Evolutionary conservation across 2,888 invertebrate species (phyloP), one percentile per base, ranked within the genome.

Genomic region (Ochropleura plecta): DNA sequence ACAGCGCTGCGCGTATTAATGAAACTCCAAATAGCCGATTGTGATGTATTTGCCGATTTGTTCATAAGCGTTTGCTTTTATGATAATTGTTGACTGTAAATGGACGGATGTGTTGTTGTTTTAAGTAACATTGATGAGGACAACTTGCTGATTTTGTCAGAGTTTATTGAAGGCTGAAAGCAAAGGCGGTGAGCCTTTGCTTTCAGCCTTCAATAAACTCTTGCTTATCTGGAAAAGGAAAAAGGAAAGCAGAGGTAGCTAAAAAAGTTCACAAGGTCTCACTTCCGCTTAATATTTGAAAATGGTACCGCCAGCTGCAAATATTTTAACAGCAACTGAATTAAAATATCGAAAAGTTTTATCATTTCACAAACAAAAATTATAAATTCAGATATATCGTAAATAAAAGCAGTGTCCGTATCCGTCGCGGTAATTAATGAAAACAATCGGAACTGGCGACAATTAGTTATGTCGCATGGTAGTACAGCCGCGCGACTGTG

Each of bases 1-100:
- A 86, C 74, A 73, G 64, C 46, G 69, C 64, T 53, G 64, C 44
- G 59, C 75, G 66, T 82, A 85, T 63, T 75, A 80, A 78, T 71
- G 76, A 85, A 79, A 82, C 79, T 72, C 77, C 73, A 18, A 64
- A 70, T 53, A 55, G 53, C n/a, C 63, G 60, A 76, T 76, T 73
- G 79, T 78, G 78, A 86, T 78, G 70, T 84, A 83, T 88, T 86
- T 77, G 67, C 73, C 72, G 72, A 83, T 73, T 82, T 82, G 79
- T 77, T 84, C 77, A 77, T 80, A 80, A 86, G 49, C 78, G 72
- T 86, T 78, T 78, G 82, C 75, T 81, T 82, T 84, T 72, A 82
- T 83, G 70, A 81, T 84, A 82, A 86, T 84, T 84, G 75, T 68
- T 65, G 70, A 62, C 76, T 77, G 68, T 59, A 74, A 82, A 73